A percentile compares a stretch with the other conserved stretches of the same genome.
These are phyloP conservation scores for Babyrousa celebensis DNA, from an alignment of 2,797 vertebrate species.

Conservation along the genomic window DNA sequence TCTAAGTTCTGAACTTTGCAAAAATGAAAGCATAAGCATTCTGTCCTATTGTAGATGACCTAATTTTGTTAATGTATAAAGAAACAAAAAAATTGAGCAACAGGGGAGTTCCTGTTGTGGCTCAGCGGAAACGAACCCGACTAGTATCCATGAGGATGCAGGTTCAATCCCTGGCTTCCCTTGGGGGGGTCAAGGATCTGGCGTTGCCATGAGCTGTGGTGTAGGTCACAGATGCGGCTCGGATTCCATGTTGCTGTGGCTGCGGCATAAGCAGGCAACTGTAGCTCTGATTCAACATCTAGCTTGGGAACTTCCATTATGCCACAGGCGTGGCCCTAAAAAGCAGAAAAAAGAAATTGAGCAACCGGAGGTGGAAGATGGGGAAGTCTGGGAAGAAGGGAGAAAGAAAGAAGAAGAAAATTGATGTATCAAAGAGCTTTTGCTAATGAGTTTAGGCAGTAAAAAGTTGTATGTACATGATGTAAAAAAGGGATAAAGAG, in stretches of 20 bases:
- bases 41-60: neutral
- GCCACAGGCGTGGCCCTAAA: too few species aligned
- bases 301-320: too few species aligned
- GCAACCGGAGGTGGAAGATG: neutral
- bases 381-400: neutral
- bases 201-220: too few species aligned
- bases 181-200: too few species aligned
- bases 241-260: too few species aligned
- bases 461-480: neutral
- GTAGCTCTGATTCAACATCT: too few species aligned
- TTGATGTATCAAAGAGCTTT: neutral
- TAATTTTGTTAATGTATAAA: neutral
- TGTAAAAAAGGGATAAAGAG: neutral
- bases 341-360: neutral
- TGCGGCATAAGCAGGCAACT: too few species aligned
- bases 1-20: neutral
- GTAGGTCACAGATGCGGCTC: too few species aligned
- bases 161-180: too few species aligned
- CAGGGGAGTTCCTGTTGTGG: too few species aligned
- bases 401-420: neutral
- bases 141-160: too few species aligned
- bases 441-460: neutral
- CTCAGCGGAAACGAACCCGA: too few species aligned
- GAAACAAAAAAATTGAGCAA: neutral
- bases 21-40: conserved; percentile 21